Percentiles rank a stretch among this genome's conserved stretches.
Evolutionary conservation across 2,797 vertebrate species (phyloP).

Genomic region (Sebastiscus albofasciatus): DNA sequence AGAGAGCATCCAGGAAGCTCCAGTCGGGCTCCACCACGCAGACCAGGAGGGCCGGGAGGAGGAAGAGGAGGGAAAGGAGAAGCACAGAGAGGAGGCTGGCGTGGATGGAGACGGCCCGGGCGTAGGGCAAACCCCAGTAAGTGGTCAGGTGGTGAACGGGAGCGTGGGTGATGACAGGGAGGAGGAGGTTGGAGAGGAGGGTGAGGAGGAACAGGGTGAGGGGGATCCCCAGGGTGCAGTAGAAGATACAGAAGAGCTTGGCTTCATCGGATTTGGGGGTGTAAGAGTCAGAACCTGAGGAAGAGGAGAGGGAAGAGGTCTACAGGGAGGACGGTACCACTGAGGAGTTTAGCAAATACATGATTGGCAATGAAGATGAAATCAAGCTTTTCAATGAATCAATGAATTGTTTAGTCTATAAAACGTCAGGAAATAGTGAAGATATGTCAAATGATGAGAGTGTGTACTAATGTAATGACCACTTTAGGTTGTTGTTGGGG

Average conservation of each 20-base stretch:
- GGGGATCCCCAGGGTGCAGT: conserved; percentile 83
- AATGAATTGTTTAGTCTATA: background rate
- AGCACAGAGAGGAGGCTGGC: conserved; percentile 52
- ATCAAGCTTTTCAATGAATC: background rate
- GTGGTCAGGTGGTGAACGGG: conserved; percentile 59
- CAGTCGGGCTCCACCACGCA: conserved; percentile 66
- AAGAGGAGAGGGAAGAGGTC: background rate
- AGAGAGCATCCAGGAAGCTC: conserved; percentile 84
- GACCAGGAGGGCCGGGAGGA: conserved; percentile 80
- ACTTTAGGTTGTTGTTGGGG: too few relatives aligned
- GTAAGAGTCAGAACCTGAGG: conserved; percentile 83
- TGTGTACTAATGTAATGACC: too few relatives aligned
- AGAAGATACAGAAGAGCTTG: conserved; percentile 84
- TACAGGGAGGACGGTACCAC: too few relatives aligned
- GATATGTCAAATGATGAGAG: too few relatives aligned
- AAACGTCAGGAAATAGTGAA: too few relatives aligned
- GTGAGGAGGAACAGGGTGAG: conserved; percentile 79
- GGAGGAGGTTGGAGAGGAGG: conserved; percentile 70
- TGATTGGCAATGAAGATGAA: background rate
- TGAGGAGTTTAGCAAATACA: background rate
- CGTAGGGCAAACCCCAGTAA: conserved; percentile 68
- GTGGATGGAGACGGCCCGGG: conserved; percentile 63
- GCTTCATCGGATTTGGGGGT: conserved; percentile 80
- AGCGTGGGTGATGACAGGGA: conserved; percentile 68
- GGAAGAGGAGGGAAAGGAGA: conserved; percentile 68